phyloP scores from a whole-genome alignment of 2,888 invertebrate genomes.

The Monoplex corrugatus region DNA sequence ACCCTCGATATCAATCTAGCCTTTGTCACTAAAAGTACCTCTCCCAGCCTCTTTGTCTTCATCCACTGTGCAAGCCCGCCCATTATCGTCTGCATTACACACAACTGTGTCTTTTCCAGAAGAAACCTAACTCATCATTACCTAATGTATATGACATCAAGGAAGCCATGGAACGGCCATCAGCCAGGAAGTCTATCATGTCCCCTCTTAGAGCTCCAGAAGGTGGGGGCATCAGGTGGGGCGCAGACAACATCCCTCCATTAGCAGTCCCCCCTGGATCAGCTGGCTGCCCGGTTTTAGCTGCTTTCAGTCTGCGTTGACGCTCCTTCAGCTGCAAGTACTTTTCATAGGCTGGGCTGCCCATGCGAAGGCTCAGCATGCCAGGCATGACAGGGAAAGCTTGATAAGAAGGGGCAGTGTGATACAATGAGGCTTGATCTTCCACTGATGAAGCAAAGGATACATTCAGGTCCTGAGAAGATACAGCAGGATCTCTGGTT shows the following conservation, averaged over 20 bases:
- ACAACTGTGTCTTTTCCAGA: neutral
- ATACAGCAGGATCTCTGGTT: neutral
- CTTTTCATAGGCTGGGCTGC: constrained; percentile 73
- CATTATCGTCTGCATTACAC: too few relatives aligned
- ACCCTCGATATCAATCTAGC: too few relatives aligned
- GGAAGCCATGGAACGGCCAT: constrained; percentile 70
- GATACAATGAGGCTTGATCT: constrained; percentile 34
- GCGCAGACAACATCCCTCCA: neutral
- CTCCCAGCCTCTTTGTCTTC: too few relatives aligned
- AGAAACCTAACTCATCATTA: constrained; percentile 54
- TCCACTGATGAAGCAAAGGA: constrained; percentile 40
- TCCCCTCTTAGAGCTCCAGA: constrained; percentile 47
- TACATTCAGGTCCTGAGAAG: constrained; percentile 42
- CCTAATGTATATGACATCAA: constrained; percentile 73
- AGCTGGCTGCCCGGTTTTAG: constrained; percentile 58
- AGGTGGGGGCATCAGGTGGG: constrained; percentile 49
- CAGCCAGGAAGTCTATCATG: constrained; percentile 59
- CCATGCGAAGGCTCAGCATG: constrained; percentile 53
- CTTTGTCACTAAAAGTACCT: too few relatives aligned
- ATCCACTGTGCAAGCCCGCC: too few relatives aligned
- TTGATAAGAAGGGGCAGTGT: constrained; percentile 44
- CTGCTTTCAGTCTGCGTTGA: constrained; percentile 71
- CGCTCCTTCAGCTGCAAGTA: constrained; percentile 76
- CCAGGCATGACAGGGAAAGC: constrained; percentile 52
- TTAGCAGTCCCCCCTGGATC: neutral